phyloP scores from a whole-genome alignment of 2,888 invertebrate species.

The Saturnia japonica region DNA sequence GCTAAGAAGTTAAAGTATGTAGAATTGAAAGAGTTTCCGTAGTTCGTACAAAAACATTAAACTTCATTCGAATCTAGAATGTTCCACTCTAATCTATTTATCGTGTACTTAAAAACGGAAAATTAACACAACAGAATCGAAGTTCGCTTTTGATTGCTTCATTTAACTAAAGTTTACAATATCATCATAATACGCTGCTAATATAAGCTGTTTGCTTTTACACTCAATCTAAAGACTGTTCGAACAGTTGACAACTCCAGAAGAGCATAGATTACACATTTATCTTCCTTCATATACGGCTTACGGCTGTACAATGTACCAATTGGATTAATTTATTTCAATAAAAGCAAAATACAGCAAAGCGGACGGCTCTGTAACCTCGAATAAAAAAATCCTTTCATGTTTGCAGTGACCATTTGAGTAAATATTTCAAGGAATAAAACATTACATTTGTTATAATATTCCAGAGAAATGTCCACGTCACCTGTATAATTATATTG shows the following conservation, averaged over 20 bases:
- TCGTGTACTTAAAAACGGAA: background rate
- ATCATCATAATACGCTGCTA: background rate
- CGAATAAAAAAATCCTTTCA: slow-evolving; percentile 3
- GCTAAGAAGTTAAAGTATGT: background rate
- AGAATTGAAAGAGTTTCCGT: background rate
- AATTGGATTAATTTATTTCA: background rate
- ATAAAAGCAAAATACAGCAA: background rate
- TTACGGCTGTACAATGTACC: background rate
- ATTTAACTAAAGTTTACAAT: background rate
- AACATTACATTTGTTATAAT: slow-evolving; percentile 14
- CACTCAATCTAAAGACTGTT: background rate
- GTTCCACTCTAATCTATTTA: background rate
- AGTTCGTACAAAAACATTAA: no score
- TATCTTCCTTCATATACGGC: background rate
- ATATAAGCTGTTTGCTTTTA: background rate
- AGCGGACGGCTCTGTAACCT: background rate
- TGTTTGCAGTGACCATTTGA: background rate
- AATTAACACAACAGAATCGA: background rate
- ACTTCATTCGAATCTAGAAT: background rate
- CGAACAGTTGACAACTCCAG: background rate
- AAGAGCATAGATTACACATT: background rate
- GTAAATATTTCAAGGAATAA: background rate
- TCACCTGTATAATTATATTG: slow-evolving; percentile 28
- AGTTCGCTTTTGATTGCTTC: background rate
- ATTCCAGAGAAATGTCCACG: slow-evolving; percentile 17